phyloP scores from a whole-genome alignment of 2,113 vertebrate species.

The Callionymus lyra region DNA sequence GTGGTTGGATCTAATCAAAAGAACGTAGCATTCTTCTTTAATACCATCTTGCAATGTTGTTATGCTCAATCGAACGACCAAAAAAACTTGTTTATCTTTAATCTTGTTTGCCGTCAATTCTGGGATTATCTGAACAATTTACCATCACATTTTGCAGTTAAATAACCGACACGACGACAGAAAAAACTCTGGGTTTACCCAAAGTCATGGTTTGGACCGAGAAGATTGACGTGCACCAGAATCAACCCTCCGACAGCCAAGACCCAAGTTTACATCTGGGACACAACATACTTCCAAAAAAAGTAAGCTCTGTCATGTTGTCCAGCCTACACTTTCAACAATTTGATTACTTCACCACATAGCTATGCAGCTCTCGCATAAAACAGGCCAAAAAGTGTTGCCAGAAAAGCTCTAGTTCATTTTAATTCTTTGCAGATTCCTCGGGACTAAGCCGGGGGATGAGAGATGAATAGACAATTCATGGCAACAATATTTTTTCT shows the following conservation, averaged over 20 bases:
- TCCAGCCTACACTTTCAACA: slow-evolving; percentile 38
- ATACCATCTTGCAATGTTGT: too few relatives aligned
- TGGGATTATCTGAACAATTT: too few relatives aligned
- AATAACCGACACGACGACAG: too few relatives aligned
- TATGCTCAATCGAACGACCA: too few relatives aligned
- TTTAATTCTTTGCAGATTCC: slow-evolving; percentile 49
- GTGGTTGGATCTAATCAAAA: too few relatives aligned
- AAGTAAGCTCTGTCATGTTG: slow-evolving; percentile 12
- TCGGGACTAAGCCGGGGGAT: slow-evolving; percentile 5
- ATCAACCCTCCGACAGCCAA: slow-evolving; percentile 1
- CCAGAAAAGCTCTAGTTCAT: slow-evolving; percentile 42
- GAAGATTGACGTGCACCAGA: neutral
- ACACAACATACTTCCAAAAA: slow-evolving; percentile 16
- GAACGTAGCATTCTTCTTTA: too few relatives aligned
- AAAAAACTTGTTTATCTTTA: too few relatives aligned
- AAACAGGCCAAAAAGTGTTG: slow-evolving; percentile 33
- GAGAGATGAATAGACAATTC: slow-evolving; percentile 36
- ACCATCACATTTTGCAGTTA: too few relatives aligned
- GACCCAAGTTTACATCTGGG: slow-evolving; percentile 1
- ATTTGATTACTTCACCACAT: slow-evolving; percentile 45
- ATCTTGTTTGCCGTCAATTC: too few relatives aligned
- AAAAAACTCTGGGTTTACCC: slow-evolving; percentile 6
- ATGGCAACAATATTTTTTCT: slow-evolving; percentile 23
- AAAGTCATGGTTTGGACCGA: neutral
- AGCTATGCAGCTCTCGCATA: slow-evolving; percentile 45